Evolutionary conservation across 2,113 vertebrate species (phyloP).

Genomic region (Otocyon megalotis): DNA sequence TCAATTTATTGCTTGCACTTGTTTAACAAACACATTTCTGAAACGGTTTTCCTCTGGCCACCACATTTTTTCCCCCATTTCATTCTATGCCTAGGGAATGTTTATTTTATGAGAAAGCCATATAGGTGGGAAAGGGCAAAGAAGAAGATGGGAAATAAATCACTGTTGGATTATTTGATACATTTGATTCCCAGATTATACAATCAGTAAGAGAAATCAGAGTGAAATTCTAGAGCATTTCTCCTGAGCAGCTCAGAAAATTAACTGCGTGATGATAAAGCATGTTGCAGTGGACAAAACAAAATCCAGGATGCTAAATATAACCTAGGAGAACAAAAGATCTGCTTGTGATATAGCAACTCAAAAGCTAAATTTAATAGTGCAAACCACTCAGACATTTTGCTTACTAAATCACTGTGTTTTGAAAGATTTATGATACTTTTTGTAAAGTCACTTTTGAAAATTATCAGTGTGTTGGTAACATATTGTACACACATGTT

Average conservation of each 20-base stretch:
- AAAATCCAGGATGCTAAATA: constrained; percentile 53
- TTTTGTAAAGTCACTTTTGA: constrained; percentile 73
- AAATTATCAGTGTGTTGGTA: constrained; percentile 78
- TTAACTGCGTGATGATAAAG: not conserved
- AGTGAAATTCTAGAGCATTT: not conserved
- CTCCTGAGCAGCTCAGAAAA: not conserved
- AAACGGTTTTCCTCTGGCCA: constrained; percentile 76
- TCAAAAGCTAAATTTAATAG: constrained; percentile 61
- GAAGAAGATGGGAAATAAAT: constrained; percentile 52
- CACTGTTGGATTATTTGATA: constrained; percentile 31
- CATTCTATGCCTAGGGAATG: constrained; percentile 66
- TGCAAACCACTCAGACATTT: constrained; percentile 64
- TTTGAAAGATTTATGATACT: constrained; percentile 73
- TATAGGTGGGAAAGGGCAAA: constrained; percentile 26
- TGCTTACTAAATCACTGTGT: constrained; percentile 69
- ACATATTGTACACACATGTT: constrained; percentile 84
- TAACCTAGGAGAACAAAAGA: constrained; percentile 53
- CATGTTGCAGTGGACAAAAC: not conserved
- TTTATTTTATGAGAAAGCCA: constrained; percentile 64
- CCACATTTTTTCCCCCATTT: constrained; percentile 61
- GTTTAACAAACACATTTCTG: constrained; percentile 75
- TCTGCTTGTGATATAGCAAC: constrained; percentile 21
- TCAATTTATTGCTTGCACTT: constrained; percentile 81
- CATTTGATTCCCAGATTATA: constrained; percentile 43
- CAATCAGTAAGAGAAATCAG: constrained; percentile 51